Evolutionary conservation across 2,797 vertebrate genomes (phyloP).

Genomic region (Hirundo rustica): DNA sequence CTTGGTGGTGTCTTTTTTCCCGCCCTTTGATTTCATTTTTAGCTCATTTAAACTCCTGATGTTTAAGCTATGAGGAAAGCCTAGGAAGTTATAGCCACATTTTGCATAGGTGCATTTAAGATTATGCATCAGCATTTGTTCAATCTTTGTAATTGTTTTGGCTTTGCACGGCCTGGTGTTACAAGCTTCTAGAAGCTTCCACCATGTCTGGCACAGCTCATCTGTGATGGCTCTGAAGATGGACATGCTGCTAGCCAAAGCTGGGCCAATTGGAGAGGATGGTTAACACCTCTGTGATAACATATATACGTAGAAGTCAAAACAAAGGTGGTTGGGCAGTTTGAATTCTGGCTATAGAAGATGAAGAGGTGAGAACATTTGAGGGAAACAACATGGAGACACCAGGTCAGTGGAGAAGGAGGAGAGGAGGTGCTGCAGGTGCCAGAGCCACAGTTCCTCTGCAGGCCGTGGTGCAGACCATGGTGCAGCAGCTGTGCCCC

Average conservation of each 20-base stretch:
- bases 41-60: not conserved
- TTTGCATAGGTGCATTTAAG: not conserved
- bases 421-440: not conserved
- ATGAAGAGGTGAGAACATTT: not conserved
- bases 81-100: not conserved
- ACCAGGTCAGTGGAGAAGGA: not conserved
- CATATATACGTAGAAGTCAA: not conserved
- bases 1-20: not conserved
- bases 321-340: not conserved
- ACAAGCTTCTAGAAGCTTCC: not conserved
- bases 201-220: not conserved
- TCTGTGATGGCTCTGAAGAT: not conserved
- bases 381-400: not conserved
- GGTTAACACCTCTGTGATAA: too few relatives aligned
- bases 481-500: not conserved
- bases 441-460: rapidly evolving
- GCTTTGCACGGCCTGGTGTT: not conserved
- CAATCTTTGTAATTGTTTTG: not conserved
- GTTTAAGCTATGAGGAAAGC: not conserved
- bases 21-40: not conserved
- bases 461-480: rapidly evolving
- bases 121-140: not conserved
- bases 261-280: not conserved
- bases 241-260: not conserved
- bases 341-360: not conserved